Evolutionary conservation across 2,797 vertebrate genomes (phyloP).

Genomic region (Rhadinocentrus ornatus): DNA sequence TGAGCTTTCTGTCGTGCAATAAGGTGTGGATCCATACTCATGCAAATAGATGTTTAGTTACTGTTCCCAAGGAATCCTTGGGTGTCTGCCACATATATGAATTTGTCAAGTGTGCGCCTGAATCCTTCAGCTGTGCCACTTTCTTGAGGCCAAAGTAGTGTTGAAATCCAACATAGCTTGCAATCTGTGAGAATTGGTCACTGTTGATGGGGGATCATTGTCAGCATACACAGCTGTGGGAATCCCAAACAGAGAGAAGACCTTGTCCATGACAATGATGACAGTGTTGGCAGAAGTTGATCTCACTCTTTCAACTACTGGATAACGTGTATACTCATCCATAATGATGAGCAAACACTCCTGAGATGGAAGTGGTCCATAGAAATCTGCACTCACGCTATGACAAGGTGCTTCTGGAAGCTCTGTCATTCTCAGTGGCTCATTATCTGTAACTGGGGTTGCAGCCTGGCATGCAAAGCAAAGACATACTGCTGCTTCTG

Average conservation of each 20-base stretch:
- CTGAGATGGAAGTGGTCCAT: slow-evolving; percentile 29
- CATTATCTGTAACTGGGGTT: slow-evolving; percentile 2
- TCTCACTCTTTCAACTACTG: slow-evolving; percentile 5
- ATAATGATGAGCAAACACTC: slow-evolving; percentile 34
- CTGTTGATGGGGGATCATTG: background rate
- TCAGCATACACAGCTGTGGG: background rate
- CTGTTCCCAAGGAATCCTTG: background rate
- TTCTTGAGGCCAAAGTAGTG: slow-evolving; percentile 3
- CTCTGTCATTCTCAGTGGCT: slow-evolving; percentile 32
- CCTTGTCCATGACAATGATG: background rate
- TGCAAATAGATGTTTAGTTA: too few species aligned
- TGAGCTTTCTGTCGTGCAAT: too few species aligned
- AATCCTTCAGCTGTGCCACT: accelerated
- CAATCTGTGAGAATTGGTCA: background rate
- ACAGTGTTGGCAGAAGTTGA: background rate
- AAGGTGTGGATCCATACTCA: too few species aligned
- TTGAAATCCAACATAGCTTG: background rate
- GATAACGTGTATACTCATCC: slow-evolving; percentile 31
- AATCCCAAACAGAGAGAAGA: background rate
- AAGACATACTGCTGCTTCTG: background rate
- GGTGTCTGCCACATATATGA: accelerated
- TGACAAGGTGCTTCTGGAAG: slow-evolving; percentile 26
- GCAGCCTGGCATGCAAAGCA: slow-evolving; percentile 24
- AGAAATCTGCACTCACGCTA: slow-evolving; percentile 32
- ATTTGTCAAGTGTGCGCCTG: background rate